Conservation (phyloP, 2,113 vertebrate genomes). For the Barnardius zonarius region DNA sequence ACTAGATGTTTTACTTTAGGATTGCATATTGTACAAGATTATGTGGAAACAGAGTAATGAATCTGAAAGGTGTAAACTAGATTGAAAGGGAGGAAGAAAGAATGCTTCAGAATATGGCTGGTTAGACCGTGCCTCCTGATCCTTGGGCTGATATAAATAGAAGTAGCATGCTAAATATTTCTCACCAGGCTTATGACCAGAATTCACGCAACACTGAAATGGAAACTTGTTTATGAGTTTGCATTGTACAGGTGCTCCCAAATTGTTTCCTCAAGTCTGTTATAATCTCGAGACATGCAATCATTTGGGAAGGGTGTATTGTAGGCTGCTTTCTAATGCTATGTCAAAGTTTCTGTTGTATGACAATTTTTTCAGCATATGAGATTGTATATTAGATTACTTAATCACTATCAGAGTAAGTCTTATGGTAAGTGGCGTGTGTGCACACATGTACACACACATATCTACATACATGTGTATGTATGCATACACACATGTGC, state of each 20-base stretch:
- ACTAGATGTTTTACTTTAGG: not conserved
- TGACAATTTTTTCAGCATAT: not conserved
- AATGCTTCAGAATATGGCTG: not conserved
- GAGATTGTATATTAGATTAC: not conserved
- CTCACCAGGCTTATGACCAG: not conserved
- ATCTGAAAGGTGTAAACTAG: not conserved
- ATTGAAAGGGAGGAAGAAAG: not conserved
- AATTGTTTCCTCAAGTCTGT: not conserved
- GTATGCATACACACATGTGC: not conserved
- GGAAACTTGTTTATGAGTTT: not conserved
- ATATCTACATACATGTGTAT: accelerated
- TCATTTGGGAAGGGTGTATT: not conserved
- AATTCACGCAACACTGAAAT: not conserved
- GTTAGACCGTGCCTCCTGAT: not conserved
- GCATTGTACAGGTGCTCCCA: not conserved
- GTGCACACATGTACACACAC: accelerated
- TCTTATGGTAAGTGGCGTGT: not conserved
- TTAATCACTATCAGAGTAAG: not conserved
- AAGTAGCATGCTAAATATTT: not conserved
- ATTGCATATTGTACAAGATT: not conserved
- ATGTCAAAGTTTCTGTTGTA: not conserved
- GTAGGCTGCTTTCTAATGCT: not conserved
- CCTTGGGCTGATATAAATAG: accelerated
- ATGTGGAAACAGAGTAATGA: not conserved
- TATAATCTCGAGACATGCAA: not conserved